Evolutionary conservation across 2,113 vertebrate genomes (phyloP).

Genomic region (Istiophorus platypterus): DNA sequence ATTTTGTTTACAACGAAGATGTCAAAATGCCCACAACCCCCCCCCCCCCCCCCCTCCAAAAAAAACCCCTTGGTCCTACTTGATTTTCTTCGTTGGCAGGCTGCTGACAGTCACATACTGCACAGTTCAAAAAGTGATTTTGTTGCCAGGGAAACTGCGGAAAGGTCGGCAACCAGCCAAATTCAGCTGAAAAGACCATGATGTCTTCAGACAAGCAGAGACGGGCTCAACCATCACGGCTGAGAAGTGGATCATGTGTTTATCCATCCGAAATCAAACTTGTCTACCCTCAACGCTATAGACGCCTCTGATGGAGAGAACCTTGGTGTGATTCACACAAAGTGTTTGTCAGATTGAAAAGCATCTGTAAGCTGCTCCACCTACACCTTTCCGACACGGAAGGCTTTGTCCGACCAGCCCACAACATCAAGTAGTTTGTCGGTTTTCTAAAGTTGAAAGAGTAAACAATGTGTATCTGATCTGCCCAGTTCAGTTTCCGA

Average conservation of each 20-base stretch:
- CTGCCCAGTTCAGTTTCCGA: too few relatives aligned
- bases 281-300: too few relatives aligned
- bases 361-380: neutral
- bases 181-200: constrained; percentile 33
- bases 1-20: neutral
- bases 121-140: constrained; percentile 15
- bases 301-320: neutral
- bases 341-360: neutral
- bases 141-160: constrained; percentile 65
- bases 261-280: neutral
- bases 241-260: neutral
- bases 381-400: neutral
- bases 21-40: neutral
- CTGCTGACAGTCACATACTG: neutral
- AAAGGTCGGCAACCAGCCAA: constrained; percentile 53
- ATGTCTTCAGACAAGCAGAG: constrained; percentile 45
- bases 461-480: too few relatives aligned
- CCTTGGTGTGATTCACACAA: neutral
- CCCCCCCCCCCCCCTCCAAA: too few relatives aligned
- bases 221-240: neutral
- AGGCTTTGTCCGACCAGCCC: neutral
- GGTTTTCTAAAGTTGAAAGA: neutral
- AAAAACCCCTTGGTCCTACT: neutral
- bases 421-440: neutral
- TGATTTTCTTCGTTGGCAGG: neutral